A percentile compares a stretch with the other conserved stretches of the same genome.
Conservation (phyloP, 2,888 invertebrate genomes). For the Troilus luridus region DNA sequence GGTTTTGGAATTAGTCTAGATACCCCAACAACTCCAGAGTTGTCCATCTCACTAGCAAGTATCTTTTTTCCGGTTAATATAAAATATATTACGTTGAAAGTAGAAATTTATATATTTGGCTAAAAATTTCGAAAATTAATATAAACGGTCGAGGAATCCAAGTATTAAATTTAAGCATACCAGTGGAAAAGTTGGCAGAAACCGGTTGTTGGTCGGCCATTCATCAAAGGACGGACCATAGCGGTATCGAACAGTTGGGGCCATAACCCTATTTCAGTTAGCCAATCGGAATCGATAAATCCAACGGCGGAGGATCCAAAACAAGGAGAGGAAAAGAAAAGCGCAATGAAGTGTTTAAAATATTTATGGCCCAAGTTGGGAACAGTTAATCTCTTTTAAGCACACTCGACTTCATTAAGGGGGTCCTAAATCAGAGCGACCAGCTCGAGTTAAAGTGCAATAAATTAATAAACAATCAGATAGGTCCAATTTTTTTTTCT, state of each 20-base stretch:
- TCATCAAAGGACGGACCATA: neutral
- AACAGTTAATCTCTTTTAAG: constrained; percentile 34
- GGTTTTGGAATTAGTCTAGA: no score
- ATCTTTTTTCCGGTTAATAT: no score
- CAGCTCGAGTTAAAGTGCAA: neutral
- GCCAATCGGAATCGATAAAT: constrained; percentile 28
- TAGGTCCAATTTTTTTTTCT: neutral
- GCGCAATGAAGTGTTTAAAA: constrained; percentile 28
- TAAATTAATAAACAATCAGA: constrained; percentile 39
- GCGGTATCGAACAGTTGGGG: constrained; percentile 23
- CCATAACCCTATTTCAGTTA: constrained; percentile 40
- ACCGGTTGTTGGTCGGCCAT: neutral
- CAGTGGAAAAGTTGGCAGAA: neutral
- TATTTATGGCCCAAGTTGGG: constrained; percentile 26
- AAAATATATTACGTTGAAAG: no score
- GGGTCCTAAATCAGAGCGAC: neutral
- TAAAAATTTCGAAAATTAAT: neutral
- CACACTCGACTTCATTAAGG: constrained; percentile 23
- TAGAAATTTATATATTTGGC: no score
- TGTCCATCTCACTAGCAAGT: no score
- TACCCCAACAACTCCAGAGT: no score
- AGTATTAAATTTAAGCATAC: neutral
- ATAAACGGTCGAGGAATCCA: neutral
- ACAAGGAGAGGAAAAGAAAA: constrained; percentile 29
- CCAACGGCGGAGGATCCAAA: neutral